These are phyloP conservation scores for Drosophila paracracens DNA, from an alignment of 2,888 invertebrate genomes.

Conservation along the genomic window DNA sequence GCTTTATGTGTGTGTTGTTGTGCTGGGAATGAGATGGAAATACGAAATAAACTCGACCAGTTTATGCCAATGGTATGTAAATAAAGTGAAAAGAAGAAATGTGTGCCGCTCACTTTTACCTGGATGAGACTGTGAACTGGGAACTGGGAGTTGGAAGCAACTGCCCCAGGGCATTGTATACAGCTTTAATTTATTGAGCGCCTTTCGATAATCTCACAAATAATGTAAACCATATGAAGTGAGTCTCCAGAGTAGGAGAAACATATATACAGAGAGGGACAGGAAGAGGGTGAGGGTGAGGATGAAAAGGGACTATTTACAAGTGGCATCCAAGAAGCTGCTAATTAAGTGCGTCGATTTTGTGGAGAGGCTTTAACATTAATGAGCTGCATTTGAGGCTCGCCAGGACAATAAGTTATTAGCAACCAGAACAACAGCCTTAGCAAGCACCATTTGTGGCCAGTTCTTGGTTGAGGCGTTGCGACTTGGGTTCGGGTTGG, in stretches of 20 bases:
- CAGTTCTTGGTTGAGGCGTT: neutral
- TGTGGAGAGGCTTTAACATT: conserved; percentile 45
- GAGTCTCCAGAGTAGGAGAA: conserved; percentile 36
- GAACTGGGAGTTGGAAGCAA: neutral
- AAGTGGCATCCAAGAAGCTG: conserved; percentile 39
- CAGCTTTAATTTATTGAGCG: conserved; percentile 53
- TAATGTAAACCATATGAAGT: conserved; percentile 47
- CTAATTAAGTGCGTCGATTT: conserved; percentile 64
- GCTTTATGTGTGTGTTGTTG: conserved; percentile 61
- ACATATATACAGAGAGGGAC: neutral
- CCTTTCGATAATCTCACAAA: conserved; percentile 54
- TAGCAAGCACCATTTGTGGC: conserved; percentile 15
- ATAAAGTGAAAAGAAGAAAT: conserved; percentile 58
- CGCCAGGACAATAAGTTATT: conserved; percentile 8
- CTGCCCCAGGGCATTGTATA: conserved; percentile 37
- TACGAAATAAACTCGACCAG: conserved; percentile 66
- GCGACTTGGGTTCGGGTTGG: neutral
- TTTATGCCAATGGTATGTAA: conserved; percentile 74
- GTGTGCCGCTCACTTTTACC: conserved; percentile 21
- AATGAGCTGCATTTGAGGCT: conserved; percentile 48
- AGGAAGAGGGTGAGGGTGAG: neutral
- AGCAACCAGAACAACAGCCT: neutral
- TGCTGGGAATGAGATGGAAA: conserved; percentile 20
- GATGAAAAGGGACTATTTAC: neutral
- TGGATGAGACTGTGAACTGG: conserved; percentile 4